Base-by-base conservation (phyloP, 2,888 invertebrate species). In the Dexiosoma caninum region DNA sequence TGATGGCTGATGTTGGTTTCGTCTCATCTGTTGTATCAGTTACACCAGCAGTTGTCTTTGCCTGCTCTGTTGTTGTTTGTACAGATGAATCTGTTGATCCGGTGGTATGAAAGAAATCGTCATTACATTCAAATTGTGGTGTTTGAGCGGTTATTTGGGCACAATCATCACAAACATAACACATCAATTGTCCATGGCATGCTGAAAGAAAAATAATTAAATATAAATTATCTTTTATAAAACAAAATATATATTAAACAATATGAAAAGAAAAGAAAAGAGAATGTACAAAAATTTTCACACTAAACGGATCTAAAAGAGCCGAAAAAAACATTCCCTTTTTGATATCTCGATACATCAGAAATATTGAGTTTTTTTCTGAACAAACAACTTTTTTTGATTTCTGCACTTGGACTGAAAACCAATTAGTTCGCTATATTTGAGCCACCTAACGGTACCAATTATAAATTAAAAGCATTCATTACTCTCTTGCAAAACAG, bases 161-260 rank as follows among this genome's bases (percentile, higher is more conserved):
- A 51, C 90, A 90, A 49, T 88, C 77, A 19, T 88, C 85, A 77
- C 89, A 89, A 6, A 88, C 86, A 78, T 89, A 89, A 81, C 89
- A 89, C 82, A 84, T 82, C 10, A 89, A 74, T 62, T 88, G 77
- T 0, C 35, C 86, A 9, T 83, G 81, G 23, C 83, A 84, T 19
- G 84, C 88, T 88, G 76, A 1, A 82, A 69, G 35, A 23, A 10
- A 53, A 16, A 40, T 7, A 35, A 7, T 2, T 19, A 4, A 59
- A 9, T 35, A 5, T 27, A 27, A 55, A 55, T 30, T 6, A 27
- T 71, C 51, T 60, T 21, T 12, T 37, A 1, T n/a, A 9, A 2
- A 12, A 0, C 42, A 8, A 27, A 27, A 27, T 27, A 27, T 5
- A 5, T 5, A 27, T 27, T 5, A 27, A 27, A 27, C 3, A 27